A percentile compares a stretch with the other conserved stretches of the same genome.
These are phyloP conservation scores for Setophaga petechia DNA, from an alignment of 2,113 vertebrate species.

Conservation along the genomic window DNA sequence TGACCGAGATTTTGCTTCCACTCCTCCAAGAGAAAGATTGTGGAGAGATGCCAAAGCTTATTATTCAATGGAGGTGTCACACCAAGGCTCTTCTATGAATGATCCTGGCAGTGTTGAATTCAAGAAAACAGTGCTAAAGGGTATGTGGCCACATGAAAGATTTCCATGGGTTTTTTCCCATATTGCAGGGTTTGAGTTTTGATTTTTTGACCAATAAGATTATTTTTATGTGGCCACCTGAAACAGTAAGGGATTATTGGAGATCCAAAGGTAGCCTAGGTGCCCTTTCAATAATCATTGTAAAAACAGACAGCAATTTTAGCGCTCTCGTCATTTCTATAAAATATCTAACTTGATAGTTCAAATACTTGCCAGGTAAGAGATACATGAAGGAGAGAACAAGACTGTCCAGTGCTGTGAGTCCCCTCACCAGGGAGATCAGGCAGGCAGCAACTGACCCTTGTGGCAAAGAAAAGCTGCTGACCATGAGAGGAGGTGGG, in stretches of 20 bases:
- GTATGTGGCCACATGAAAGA: neutral
- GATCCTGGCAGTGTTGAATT: neutral
- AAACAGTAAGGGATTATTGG: neutral
- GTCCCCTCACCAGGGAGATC: neutral
- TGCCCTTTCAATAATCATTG: neutral
- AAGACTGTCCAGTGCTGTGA: neutral
- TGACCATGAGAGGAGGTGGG: rapidly evolving
- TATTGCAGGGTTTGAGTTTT: neutral
- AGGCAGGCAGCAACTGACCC: neutral
- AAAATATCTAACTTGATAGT: neutral
- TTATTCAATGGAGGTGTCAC: neutral
- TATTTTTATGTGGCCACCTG: neutral
- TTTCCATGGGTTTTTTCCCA: neutral
- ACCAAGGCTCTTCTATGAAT: neutral
- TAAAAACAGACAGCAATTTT: neutral
- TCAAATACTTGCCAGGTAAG: neutral
- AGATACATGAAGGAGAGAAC: neutral
- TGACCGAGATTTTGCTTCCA: neutral
- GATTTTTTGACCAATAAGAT: neutral
- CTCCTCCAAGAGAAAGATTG: neutral
- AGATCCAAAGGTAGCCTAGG: neutral
- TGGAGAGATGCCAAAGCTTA: neutral
- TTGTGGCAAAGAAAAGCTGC: neutral
- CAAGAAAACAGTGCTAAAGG: neutral
- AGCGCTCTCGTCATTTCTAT: neutral